Evolutionary conservation across 2,797 vertebrate species (phyloP), one percentile per base, ranked within the genome.

Genomic region (Phylloscopus collybita): DNA sequence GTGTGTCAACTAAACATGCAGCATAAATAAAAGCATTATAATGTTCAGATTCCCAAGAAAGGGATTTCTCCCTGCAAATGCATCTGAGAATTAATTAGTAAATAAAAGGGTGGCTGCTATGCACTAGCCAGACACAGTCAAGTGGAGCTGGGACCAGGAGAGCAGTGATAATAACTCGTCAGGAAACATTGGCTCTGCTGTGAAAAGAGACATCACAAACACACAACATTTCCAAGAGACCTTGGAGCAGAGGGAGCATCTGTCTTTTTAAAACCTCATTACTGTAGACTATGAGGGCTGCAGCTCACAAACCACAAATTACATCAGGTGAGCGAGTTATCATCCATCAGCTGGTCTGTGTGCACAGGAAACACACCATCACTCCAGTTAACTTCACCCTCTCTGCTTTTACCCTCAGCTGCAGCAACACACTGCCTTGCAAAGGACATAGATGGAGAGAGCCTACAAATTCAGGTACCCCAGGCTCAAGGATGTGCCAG

Each of bases 201-300:
- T 21, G 80, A 79, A 95, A 69, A 96, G 93, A 92, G 69, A 90
- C 81, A 86, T 94, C 91, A 94, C 90, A 92, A 95, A 92, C 9
- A 76, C 86, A 70, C 62, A 65, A 16, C 71, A 80, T 53, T 92
- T 95, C 91, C 75, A 66, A 13, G 85, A 92, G 95, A 94, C 89
- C 92, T 96, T 84, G 96, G 85, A 94, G 92, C 87, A 61, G 38
- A 80, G 82, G 80, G 89, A 92, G 76, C 74, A 94, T 96, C 87
- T 86, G 71, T 96, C 94, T 95, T 95, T 86, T 93, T 47, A 95
- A 97, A 95, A 96, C 80, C 95, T 95, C 82, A 84, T 95, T 93
- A 93, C 70, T 88, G 93, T 1, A 42, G 70, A n/a, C 80, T 79
- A 49, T 50, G 30, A 87, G 91, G 57, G 73, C 90, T 93, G 80